Percentiles rank a stretch among this genome's conserved stretches.
Evolutionary conservation across 2,888 invertebrate species (phyloP).

Genomic region (Lasioglossum zephyrum): DNA sequence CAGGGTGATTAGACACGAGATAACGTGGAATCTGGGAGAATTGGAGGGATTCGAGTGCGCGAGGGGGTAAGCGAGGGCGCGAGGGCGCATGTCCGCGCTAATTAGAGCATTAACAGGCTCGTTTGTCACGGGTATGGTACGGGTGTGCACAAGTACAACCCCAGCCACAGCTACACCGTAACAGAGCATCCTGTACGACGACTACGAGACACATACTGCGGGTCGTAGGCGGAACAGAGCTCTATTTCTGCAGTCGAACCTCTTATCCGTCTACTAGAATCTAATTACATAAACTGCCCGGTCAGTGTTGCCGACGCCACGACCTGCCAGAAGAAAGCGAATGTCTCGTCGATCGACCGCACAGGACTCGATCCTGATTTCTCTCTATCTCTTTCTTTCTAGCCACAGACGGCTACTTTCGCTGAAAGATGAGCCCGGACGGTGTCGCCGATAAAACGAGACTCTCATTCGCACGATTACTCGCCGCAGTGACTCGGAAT

Average conservation of each 20-base stretch:
- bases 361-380: neutral
- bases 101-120: constrained; percentile 18
- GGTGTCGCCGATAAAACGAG: neutral
- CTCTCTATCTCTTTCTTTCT: neutral
- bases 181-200: neutral
- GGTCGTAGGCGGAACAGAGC: neutral
- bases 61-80: neutral
- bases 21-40: constrained; percentile 16
- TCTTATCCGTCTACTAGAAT: neutral
- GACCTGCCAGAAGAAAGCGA: neutral
- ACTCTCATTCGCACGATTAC: neutral
- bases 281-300: neutral
- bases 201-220: neutral
- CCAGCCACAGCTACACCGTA: neutral
- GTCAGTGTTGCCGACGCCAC: neutral
- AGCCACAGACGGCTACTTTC: neutral
- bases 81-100: constrained; percentile 16
- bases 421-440: neutral
- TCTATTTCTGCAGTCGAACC: neutral
- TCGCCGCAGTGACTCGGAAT: neutral
- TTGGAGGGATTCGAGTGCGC: neutral
- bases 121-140: constrained; percentile 8
- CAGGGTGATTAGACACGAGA: constrained; percentile 2
- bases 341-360: neutral
- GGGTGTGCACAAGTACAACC: neutral